These are phyloP conservation scores for Ceyx margarethae DNA, from an alignment of 2,113 vertebrate species.

Conservation along the genomic window DNA sequence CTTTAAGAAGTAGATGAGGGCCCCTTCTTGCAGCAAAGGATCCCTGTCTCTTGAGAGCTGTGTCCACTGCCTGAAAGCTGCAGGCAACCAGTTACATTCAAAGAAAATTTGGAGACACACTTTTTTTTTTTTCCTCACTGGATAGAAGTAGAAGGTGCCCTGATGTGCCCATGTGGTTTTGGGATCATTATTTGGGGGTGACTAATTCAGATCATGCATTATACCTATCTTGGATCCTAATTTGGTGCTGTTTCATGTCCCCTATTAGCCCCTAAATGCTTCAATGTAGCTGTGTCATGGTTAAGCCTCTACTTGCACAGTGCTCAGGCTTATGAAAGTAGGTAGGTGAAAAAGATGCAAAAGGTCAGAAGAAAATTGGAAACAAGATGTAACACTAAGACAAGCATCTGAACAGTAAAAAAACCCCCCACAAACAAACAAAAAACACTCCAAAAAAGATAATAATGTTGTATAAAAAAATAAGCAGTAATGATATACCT, in stretches of 20 bases:
- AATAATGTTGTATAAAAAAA: background rate
- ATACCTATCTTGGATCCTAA: background rate
- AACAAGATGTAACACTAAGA: background rate
- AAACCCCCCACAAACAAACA: background rate
- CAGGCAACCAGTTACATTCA: background rate
- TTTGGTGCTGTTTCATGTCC: background rate
- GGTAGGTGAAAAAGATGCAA: background rate
- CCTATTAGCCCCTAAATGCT: background rate
- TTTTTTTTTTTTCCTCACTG: background rate
- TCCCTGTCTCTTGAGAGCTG: background rate
- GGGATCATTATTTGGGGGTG: background rate
- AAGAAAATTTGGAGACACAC: background rate
- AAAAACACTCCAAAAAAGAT: background rate
- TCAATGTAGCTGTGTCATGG: background rate
- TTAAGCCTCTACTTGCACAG: background rate
- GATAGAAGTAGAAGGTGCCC: background rate
- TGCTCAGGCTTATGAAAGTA: background rate
- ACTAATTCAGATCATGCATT: background rate
- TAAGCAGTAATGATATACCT: background rate
- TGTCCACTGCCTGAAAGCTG: background rate
- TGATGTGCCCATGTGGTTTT: background rate
- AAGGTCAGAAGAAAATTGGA: background rate
- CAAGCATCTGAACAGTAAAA: background rate
- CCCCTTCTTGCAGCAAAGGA: background rate
- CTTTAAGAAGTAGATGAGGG: background rate